Base-by-base conservation (phyloP, 2,888 invertebrate genomes). In the Melolontha melolontha region DNA sequence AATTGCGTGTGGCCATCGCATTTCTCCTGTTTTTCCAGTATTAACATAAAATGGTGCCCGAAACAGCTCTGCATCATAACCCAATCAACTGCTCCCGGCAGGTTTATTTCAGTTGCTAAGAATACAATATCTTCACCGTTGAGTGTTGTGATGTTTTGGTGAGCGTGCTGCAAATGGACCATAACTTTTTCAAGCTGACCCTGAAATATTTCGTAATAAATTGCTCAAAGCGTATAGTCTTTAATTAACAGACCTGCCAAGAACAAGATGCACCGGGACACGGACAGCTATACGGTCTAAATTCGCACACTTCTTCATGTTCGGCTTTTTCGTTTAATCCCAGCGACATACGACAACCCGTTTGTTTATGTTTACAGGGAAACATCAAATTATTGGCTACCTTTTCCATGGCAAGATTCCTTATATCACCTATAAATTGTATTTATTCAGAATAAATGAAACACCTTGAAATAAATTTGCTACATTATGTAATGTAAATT, bases 51-150 rank as follows among this genome's bases (percentile, higher is more conserved):
- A 84, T 98, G 96, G 81, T 97, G 97, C 66, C 96, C 97, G 83
- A 98, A 99, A 84, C 99, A 99, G 29, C 97, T 97, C 85, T 99
- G 99, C 98, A 99, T 99, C 99, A 99, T 99, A 2, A 96, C 96
- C 98, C 98, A 98, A 84, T 98, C 98, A 8, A 98, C 98, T 39
- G 98, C 98, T 68, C 99, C 99, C 6, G 98, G 98, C 74, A 99
- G 89, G 86, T 98, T 99, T 71, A 99, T 99, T 84, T 99, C 99
- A 42, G 99, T 99, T 1, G 99, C 99, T 76, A 99, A 86, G 84
- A 99, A 99, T 62, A 99, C 99, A 77, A 99, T 99, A 82, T 99
- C 99, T 85, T 99, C 99, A 62, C 94, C 93, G 88, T 98, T 97
- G 70, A 99, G 86, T 59, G 98, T 99, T 14, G 98, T 99, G 78